Conservation (phyloP, 2,113 vertebrate species). For the Piaya cayana region DNA sequence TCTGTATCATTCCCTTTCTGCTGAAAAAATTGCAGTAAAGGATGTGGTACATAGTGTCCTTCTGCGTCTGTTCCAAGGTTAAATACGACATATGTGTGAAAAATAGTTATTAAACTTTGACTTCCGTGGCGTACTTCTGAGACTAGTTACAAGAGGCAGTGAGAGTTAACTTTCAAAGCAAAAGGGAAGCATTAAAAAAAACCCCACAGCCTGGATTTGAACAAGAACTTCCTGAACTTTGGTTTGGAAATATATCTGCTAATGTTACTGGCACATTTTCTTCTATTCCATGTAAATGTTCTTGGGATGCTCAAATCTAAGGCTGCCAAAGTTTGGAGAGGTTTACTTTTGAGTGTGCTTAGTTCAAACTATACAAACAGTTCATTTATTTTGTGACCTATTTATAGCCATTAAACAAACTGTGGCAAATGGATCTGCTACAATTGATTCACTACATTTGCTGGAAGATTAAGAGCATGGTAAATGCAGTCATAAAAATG, state of each 20-base stretch:
- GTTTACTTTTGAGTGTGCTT: constrained; percentile 30
- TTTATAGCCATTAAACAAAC: constrained; percentile 47
- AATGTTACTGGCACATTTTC: background rate
- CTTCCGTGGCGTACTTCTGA: background rate
- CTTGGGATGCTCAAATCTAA: background rate
- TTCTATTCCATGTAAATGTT: background rate
- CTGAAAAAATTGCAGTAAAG: background rate
- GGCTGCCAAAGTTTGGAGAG: background rate
- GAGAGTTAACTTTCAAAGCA: background rate
- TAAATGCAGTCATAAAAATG: background rate
- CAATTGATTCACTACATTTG: background rate
- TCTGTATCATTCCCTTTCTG: background rate
- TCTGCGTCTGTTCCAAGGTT: background rate
- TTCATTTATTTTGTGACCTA: constrained; percentile 42
- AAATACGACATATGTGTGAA: background rate
- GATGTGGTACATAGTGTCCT: background rate
- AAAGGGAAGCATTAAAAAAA: background rate
- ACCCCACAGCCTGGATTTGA: background rate
- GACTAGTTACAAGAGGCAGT: background rate
- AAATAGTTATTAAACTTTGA: background rate
- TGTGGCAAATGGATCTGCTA: background rate
- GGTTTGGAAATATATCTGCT: background rate
- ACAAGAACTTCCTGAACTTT: background rate
- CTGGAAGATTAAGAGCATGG: background rate
- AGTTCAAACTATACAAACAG: background rate